These are phyloP conservation scores for Epirrhoe tristata DNA, from an alignment of 2,888 invertebrate species.

Conservation along the genomic window DNA sequence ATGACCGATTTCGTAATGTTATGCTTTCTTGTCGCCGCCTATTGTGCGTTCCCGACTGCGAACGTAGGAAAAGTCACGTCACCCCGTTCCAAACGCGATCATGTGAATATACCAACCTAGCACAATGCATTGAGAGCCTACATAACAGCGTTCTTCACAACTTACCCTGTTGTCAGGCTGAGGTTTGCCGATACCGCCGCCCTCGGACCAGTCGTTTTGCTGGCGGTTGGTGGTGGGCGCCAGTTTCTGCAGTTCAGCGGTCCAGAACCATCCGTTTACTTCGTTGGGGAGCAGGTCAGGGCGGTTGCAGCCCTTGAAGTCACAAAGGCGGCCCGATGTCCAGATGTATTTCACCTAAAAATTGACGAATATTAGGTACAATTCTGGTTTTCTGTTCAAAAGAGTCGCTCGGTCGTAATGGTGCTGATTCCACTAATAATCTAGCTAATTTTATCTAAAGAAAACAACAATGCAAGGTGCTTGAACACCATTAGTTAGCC, in stretches of 20 bases:
- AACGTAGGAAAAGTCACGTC: constrained; percentile 45
- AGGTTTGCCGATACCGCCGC: constrained; percentile 93
- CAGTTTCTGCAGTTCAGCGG: constrained; percentile 93
- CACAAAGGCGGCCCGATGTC: constrained; percentile 95
- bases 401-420: neutral
- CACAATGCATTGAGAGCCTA: neutral
- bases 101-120: neutral
- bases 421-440: neutral
- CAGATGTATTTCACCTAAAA: constrained; percentile 93
- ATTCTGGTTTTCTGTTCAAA: neutral
- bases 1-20: constrained; percentile 66
- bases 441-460: constrained; percentile 22
- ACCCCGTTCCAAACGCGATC: constrained; percentile 23
- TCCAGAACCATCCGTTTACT: constrained; percentile 97
- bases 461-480: constrained; percentile 53
- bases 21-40: constrained; percentile 50
- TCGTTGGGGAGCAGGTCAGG: constrained; percentile 92
- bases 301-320: constrained; percentile 95
- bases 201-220: constrained; percentile 95
- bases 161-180: constrained; percentile 93
- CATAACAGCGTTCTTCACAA: constrained; percentile 7
- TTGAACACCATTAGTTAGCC: constrained; percentile 50
- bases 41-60: constrained; percentile 46
- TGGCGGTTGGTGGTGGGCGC: constrained; percentile 92
- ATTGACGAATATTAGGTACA: constrained; percentile 5